A percentile compares a stretch with the other conserved stretches of the same genome.
Evolutionary conservation across 2,797 vertebrate genomes (phyloP).

Genomic region (Caiman crocodilus): DNA sequence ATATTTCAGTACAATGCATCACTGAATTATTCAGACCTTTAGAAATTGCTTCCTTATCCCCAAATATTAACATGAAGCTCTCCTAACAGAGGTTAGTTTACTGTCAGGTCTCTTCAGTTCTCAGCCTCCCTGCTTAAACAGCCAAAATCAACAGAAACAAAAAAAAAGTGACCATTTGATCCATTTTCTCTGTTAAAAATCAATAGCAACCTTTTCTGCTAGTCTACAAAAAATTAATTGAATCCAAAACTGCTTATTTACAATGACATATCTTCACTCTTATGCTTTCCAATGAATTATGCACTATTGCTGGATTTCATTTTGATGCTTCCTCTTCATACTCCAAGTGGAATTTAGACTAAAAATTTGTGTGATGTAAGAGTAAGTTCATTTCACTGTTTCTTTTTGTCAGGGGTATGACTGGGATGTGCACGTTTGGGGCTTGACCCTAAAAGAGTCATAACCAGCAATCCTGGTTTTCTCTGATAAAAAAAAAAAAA

Average conservation of each 20-base stretch:
- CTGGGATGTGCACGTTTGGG: no score
- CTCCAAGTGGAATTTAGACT: background rate
- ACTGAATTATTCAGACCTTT: background rate
- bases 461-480: no score
- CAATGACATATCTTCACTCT: background rate
- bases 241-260: background rate
- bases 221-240: background rate
- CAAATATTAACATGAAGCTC: background rate
- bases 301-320: background rate
- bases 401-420: no score
- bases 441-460: no score
- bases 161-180: background rate
- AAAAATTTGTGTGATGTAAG: rapidly evolving
- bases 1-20: background rate
- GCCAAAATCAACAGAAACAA: background rate
- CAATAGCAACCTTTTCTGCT: background rate
- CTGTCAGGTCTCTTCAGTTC: background rate
- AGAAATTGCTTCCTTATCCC: background rate
- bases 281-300: rapidly evolving
- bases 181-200: background rate
- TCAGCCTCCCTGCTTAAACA: background rate
- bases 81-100: background rate
- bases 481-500: no score
- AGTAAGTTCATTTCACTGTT: no score
- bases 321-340: background rate